phyloP scores from a whole-genome alignment of 2,888 invertebrate species.

The Eupsilia transversa region DNA sequence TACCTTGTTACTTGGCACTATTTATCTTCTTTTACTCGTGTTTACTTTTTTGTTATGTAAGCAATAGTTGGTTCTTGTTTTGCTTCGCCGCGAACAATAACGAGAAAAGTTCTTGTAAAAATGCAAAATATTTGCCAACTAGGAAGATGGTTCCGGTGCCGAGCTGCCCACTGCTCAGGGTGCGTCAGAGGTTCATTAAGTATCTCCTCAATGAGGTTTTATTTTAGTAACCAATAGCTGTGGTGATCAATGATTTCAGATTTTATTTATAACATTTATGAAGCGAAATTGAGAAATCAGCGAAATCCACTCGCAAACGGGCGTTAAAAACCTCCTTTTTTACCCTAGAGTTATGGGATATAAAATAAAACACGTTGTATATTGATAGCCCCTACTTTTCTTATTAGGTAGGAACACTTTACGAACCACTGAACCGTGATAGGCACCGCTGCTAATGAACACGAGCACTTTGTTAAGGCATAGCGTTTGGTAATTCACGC shows the following conservation, averaged over 20 bases:
- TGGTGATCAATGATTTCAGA: neutral
- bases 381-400: slow-evolving; percentile 31
- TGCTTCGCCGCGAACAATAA: no score
- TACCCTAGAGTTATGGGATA: no score
- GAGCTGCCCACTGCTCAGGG: neutral
- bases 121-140: neutral
- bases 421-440: slow-evolving; percentile 46
- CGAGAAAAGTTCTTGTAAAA: neutral
- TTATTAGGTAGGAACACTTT: slow-evolving; percentile 28
- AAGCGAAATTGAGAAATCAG: no score
- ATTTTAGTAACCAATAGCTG: neutral
- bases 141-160: neutral
- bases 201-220: neutral
- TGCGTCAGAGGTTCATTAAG: neutral
- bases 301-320: no score
- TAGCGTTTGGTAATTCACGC: neutral
- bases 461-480: slow-evolving; percentile 12
- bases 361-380: no score
- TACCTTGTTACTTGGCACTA: slow-evolving; percentile 26
- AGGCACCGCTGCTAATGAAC: slow-evolving; percentile 40
- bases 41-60: neutral
- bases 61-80: neutral
- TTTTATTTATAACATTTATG: no score
- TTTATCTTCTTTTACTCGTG: slow-evolving; percentile 3
- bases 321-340: no score